Evolutionary conservation across 2,113 vertebrate genomes (phyloP).

Genomic region (Daboia siamensis): DNA sequence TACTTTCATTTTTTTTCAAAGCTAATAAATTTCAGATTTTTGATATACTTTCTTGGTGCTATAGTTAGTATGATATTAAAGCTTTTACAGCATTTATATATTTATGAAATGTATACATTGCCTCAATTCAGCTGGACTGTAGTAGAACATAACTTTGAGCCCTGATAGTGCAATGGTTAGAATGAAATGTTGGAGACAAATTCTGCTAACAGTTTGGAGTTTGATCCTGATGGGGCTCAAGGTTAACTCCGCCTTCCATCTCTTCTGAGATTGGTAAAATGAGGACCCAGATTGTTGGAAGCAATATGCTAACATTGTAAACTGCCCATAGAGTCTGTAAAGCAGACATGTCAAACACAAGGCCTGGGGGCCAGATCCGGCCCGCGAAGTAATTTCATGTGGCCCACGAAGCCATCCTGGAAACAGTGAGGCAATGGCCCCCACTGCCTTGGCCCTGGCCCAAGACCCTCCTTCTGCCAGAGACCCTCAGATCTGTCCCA

Average conservation of each 20-base stretch:
- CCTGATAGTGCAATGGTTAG: not conserved
- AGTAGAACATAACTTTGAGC: not conserved
- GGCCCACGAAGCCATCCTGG: no score
- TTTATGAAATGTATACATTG: not conserved
- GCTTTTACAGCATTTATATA: not conserved
- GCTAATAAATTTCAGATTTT: constrained; percentile 3
- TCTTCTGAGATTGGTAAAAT: no score
- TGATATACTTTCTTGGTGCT: not conserved
- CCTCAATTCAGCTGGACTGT: not conserved
- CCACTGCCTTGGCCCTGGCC: no score
- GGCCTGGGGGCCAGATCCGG: no score
- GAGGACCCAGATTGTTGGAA: no score
- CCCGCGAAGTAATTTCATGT: no score
- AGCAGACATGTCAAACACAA: no score
- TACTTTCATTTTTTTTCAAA: not conserved
- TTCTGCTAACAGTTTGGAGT: not conserved
- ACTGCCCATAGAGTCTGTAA: no score
- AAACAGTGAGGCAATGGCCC: no score
- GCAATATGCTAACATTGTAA: no score
- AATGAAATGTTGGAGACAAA: not conserved
- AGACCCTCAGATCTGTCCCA: no score
- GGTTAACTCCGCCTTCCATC: not conserved
- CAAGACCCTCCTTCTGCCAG: no score
- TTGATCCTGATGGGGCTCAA: not conserved
- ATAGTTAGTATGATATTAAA: not conserved